Evolutionary conservation across 2,113 vertebrate genomes (phyloP).

Genomic region (Dasypus novemcinctus): DNA sequence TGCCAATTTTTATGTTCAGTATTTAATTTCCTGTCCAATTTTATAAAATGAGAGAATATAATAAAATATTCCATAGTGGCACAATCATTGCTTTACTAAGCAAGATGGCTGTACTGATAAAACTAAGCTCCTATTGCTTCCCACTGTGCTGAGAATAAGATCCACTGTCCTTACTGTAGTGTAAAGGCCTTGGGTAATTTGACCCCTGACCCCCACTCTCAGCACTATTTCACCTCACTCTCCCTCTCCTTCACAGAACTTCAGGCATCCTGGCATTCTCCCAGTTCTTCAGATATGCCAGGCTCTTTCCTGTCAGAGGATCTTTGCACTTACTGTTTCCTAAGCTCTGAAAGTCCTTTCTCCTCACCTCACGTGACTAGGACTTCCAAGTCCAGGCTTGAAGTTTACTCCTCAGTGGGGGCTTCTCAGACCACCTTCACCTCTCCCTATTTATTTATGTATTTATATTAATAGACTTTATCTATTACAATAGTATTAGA

Average conservation of each 20-base stretch:
- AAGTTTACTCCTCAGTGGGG: neutral
- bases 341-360: neutral
- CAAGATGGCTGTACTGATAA: neutral
- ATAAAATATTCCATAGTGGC: neutral
- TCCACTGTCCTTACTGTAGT: neutral
- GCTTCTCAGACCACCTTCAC: neutral
- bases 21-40: neutral
- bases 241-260: neutral
- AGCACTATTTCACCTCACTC: neutral
- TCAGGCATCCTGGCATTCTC: rapidly evolving
- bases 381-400: neutral
- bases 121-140: rapidly evolving
- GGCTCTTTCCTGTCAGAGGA: neutral
- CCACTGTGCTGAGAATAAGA: too few species aligned
- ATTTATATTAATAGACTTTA: neutral
- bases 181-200: neutral
- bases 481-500: neutral
- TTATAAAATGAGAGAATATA: neutral
- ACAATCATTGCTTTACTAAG: neutral
- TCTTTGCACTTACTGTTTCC: neutral
- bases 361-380: neutral
- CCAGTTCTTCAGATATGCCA: neutral
- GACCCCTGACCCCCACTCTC: neutral
- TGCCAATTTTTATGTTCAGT: neutral
- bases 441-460: neutral